These are phyloP conservation scores for Meghimatium bilineatum DNA, from an alignment of 2,888 invertebrate species.

Conservation along the genomic window DNA sequence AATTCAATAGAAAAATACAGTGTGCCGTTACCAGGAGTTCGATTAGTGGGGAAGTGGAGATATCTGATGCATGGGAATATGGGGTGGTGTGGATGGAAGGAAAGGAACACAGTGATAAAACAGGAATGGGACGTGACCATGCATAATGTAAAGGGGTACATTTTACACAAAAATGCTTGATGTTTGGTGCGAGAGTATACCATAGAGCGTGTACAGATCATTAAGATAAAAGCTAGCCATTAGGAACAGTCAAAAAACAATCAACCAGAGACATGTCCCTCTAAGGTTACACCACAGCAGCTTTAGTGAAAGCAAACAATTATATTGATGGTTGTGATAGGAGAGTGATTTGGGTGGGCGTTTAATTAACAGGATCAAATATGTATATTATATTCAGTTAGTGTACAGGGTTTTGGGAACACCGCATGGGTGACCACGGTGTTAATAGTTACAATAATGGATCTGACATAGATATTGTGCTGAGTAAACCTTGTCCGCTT, in stretches of 20 bases:
- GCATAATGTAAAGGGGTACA: neutral
- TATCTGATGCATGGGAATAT: neutral
- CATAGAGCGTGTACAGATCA: neutral
- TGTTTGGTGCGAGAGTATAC: neutral
- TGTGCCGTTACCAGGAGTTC: neutral
- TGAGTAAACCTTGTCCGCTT: too few relatives aligned
- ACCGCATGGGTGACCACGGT: too few relatives aligned
- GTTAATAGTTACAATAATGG: too few relatives aligned
- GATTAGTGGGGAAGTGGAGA: neutral
- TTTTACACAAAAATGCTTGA: neutral
- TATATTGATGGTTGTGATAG: too few relatives aligned
- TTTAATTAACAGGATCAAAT: too few relatives aligned
- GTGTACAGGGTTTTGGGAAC: too few relatives aligned
- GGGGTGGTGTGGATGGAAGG: neutral
- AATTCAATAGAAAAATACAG: neutral
- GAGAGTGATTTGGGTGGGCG: too few relatives aligned
- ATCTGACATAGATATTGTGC: too few relatives aligned
- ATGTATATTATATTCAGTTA: too few relatives aligned
- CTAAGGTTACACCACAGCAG: too few relatives aligned
- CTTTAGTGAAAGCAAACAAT: too few relatives aligned
- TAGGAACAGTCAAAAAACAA: neutral
- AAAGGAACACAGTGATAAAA: neutral
- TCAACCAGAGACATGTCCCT: neutral
- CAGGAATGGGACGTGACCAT: neutral
- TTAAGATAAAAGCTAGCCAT: neutral